These are phyloP conservation scores for Halcyon malimbica DNA, from an alignment of 2,113 vertebrate genomes.

Conservation along the genomic window DNA sequence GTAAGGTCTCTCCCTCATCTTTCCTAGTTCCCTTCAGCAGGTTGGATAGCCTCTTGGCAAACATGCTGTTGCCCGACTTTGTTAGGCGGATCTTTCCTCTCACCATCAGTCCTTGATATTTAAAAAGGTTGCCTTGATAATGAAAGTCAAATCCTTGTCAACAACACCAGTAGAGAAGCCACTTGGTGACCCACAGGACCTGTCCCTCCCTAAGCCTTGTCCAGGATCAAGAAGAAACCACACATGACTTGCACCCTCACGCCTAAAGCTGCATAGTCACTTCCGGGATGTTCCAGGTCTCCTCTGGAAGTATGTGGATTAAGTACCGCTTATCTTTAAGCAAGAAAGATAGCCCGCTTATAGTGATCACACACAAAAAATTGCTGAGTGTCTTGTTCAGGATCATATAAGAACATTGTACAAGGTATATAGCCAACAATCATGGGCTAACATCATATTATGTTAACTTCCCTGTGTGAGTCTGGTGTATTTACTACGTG, in stretches of 20 bases:
- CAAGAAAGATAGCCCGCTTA: background rate
- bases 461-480: accelerated
- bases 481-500: background rate
- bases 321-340: background rate
- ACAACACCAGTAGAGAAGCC: background rate
- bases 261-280: background rate
- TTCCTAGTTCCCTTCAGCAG: background rate
- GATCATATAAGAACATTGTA: background rate
- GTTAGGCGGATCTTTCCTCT: background rate
- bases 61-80: background rate
- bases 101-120: background rate
- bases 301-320: background rate
- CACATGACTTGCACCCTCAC: background rate
- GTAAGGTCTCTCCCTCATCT: background rate
- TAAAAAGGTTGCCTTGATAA: background rate
- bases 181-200: background rate
- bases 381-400: background rate
- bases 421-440: background rate
- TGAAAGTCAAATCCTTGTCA: background rate
- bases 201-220: background rate
- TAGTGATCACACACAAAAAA: background rate
- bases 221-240: background rate
- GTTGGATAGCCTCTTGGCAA: background rate
- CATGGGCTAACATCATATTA: background rate
- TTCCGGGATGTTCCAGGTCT: background rate